A percentile compares a stretch with the other conserved stretches of the same genome.
Conservation (phyloP, 2,888 invertebrate species). For the Abrostola tripartita region DNA sequence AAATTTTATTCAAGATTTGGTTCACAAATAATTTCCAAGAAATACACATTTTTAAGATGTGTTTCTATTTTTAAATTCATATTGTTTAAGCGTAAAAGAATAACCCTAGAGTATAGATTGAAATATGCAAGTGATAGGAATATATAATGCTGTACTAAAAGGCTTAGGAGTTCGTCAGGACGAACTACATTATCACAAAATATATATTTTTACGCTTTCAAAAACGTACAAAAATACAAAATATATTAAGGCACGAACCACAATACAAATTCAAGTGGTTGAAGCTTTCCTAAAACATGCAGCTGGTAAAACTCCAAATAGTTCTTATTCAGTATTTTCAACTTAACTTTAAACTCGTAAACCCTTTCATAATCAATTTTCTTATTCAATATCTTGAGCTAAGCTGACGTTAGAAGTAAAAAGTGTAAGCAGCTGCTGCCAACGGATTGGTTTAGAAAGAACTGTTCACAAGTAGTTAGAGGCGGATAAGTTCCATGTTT, state of each 20-base stretch:
- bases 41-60: too few relatives aligned
- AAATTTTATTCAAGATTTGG: too few relatives aligned
- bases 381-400: slow-evolving; percentile 51
- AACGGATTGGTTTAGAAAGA: slow-evolving; percentile 69
- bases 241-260: neutral
- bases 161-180: too few relatives aligned
- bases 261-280: slow-evolving; percentile 7
- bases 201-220: too few relatives aligned
- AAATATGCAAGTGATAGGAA: too few relatives aligned
- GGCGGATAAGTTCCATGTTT: slow-evolving; percentile 73
- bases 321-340: slow-evolving; percentile 28
- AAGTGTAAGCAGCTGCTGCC: slow-evolving; percentile 67
- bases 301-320: slow-evolving; percentile 35
- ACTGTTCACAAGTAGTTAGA: slow-evolving; percentile 74
- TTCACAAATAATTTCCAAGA: too few relatives aligned
- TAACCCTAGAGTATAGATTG: too few relatives aligned
- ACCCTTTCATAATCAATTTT: slow-evolving; percentile 45
- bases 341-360: slow-evolving; percentile 40
- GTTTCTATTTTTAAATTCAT: too few relatives aligned
- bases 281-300: slow-evolving; percentile 6
- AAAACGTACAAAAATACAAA: neutral
- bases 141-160: too few relatives aligned
- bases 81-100: too few relatives aligned
- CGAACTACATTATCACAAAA: too few relatives aligned
- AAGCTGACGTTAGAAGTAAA: slow-evolving; percentile 54